These are phyloP conservation scores for Oncopodura yosiiana DNA, from an alignment of 1,140 invertebrate species.

Conservation along the genomic window DNA sequence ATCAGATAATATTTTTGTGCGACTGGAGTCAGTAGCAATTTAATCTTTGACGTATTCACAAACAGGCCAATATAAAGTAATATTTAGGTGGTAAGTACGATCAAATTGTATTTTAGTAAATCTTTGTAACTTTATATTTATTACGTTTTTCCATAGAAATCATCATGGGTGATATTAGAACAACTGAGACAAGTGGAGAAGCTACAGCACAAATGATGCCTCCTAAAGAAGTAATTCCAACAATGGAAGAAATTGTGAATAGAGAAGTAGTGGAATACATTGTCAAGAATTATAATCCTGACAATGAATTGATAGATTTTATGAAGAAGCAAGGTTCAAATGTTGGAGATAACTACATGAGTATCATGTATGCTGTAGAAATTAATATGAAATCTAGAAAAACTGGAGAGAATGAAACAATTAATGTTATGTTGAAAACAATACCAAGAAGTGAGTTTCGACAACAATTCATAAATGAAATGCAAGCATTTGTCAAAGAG, in stretches of 20 bases:
- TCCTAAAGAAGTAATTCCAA: slow-evolving; percentile 10
- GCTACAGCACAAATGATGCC: not conserved
- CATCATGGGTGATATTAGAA: too few species aligned
- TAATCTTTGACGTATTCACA: too few species aligned
- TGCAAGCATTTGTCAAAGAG: slow-evolving; percentile 23
- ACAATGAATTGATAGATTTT: slow-evolving; percentile 38
- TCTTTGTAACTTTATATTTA: too few species aligned
- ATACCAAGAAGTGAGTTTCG: slow-evolving; percentile 22
- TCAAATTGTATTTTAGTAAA: too few species aligned
- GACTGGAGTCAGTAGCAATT: too few species aligned
- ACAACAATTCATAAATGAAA: slow-evolving; percentile 21
- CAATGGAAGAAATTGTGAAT: slow-evolving; percentile 29
- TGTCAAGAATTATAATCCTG: slow-evolving; percentile 12
- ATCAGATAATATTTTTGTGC: too few species aligned
- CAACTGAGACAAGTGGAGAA: too few species aligned
- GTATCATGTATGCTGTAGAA: slow-evolving; percentile 40
- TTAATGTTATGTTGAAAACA: slow-evolving; percentile 25
- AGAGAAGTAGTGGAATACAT: slow-evolving; percentile 20
- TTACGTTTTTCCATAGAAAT: too few species aligned
- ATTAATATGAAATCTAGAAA: slow-evolving; percentile 22
- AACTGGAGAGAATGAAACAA: slow-evolving; percentile 2
- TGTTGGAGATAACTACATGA: slow-evolving; percentile 46
- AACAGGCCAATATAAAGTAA: too few species aligned
- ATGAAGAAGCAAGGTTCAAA: slow-evolving; percentile 38
- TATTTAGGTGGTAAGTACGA: too few species aligned